These are phyloP conservation scores for Geococcyx californianus DNA, from an alignment of 2,113 vertebrate species.

Conservation along the genomic window DNA sequence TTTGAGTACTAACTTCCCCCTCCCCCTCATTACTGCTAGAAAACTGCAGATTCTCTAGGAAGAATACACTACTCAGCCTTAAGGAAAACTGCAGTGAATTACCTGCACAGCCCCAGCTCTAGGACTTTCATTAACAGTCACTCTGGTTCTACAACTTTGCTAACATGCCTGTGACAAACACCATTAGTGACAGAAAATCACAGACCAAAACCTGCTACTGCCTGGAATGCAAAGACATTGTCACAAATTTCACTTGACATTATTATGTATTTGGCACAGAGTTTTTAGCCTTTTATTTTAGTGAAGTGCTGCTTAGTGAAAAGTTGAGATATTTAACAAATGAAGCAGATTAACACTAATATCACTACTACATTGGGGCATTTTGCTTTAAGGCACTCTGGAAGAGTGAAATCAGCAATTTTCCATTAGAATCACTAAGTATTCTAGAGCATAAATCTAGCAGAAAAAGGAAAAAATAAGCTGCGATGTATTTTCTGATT, in stretches of 20 bases:
- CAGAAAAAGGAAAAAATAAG: neutral
- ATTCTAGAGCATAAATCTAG: neutral
- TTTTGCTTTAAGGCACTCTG: neutral
- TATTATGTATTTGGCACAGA: neutral
- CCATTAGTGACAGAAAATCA: neutral
- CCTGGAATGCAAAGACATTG: neutral
- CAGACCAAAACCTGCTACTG: neutral
- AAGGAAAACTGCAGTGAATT: neutral
- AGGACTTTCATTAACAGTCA: neutral
- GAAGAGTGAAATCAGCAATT: neutral
- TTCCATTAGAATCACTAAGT: neutral
- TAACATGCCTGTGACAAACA: neutral
- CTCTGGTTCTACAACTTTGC: neutral
- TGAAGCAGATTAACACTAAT: neutral
- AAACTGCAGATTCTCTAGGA: neutral
- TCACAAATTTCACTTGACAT: neutral
- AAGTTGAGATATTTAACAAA: neutral
- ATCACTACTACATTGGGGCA: neutral
- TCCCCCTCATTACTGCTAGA: neutral
- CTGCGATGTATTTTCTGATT: neutral
- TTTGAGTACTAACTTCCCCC: neutral
- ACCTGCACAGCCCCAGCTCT: fast-evolving
- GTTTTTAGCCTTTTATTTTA: neutral
- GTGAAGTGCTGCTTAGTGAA: neutral
- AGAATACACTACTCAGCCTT: neutral